Base-by-base conservation (phyloP, 2,888 invertebrate genomes). In the Theodoxus fluviatilis region DNA sequence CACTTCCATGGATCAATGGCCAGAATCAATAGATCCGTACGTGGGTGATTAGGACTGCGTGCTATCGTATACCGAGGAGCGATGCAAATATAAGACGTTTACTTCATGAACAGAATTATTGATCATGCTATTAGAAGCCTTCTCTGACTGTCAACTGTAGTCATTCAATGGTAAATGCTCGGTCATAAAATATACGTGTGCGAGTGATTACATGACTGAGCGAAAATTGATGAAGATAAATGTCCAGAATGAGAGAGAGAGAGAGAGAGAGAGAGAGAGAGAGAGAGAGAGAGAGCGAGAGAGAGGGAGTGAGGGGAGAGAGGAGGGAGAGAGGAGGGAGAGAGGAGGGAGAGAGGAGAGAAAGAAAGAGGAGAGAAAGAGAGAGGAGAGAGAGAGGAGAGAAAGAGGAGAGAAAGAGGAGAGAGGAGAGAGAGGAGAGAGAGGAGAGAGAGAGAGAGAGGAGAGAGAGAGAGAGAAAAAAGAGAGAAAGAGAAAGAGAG, bases 381-480 rank as follows among this genome's bases (percentile, higher is more conserved):
- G 15, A 37, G 37, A 55, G 35, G 35, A 37, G 28, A 28, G 47
- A 28, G 37, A n/a, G 31, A 15, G 57, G 37, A 67, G 33, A 3
- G n/a, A 31, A 4, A 52, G 33, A 33, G 3, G 38, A 31, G 25
- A 28, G 15, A 15, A 6, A 31, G 25, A 2, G 37, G 18, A 37
- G 37, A 65, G 65, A 43, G 25, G 43, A 28, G 31, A 43, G 38
- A 43, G 43, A 43, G 15, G 43, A 4, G 59, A 59, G 4, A 59
- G 25, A 59, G 33, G 25, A 6, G 55, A 59, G 59, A 59, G 22
- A 7, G 59, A 22, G 4, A 6, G 59, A 25, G 25, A 59, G 31
- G 28, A 59, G 4, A 59, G 59, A 59, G 22, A 3, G 59, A 59
- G 59, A 59, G 4, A 59, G 33, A 33, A 33, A 59, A 55, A 7